Percentiles rank a stretch among this genome's conserved stretches.
phyloP scores from a whole-genome alignment of 2,888 invertebrate genomes.

The Gibbula magus region DNA sequence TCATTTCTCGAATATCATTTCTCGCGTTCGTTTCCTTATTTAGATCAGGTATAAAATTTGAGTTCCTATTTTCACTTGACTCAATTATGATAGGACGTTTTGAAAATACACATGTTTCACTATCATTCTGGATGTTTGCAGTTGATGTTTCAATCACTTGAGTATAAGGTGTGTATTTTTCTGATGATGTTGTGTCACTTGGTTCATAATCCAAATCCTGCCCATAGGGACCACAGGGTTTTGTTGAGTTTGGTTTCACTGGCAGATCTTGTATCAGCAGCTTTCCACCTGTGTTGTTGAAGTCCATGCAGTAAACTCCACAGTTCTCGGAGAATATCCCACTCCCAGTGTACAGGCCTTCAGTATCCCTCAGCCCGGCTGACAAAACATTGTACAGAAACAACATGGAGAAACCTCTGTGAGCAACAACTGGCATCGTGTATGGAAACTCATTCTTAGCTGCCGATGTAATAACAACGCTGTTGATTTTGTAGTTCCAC shows the following conservation, averaged over 20 bases:
- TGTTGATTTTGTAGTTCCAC: constrained; percentile 78
- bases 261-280: constrained; percentile 38
- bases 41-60: too few species aligned
- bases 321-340: constrained; percentile 82
- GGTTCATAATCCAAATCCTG: constrained; percentile 27
- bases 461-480: constrained; percentile 82
- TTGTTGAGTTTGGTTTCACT: not conserved
- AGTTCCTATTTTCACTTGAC: too few species aligned
- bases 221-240: too few species aligned
- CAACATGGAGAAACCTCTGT: constrained; percentile 83
- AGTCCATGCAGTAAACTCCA: constrained; percentile 41
- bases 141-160: too few species aligned
- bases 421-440: constrained; percentile 74
- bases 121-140: too few species aligned
- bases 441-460: constrained; percentile 88
- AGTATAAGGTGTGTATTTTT: too few species aligned
- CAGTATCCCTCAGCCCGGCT: constrained; percentile 82
- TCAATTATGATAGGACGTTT: too few species aligned
- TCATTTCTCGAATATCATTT: too few species aligned
- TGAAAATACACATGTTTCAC: too few species aligned
- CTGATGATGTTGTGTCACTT: not conserved
- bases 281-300: constrained; percentile 31
- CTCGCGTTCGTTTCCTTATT: too few species aligned
- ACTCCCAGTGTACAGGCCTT: constrained; percentile 79
- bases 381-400: constrained; percentile 83